Percentiles rank a stretch among this genome's conserved stretches.
These are phyloP conservation scores for Ormyrus labotus DNA, from an alignment of 2,888 invertebrate genomes.

Conservation along the genomic window DNA sequence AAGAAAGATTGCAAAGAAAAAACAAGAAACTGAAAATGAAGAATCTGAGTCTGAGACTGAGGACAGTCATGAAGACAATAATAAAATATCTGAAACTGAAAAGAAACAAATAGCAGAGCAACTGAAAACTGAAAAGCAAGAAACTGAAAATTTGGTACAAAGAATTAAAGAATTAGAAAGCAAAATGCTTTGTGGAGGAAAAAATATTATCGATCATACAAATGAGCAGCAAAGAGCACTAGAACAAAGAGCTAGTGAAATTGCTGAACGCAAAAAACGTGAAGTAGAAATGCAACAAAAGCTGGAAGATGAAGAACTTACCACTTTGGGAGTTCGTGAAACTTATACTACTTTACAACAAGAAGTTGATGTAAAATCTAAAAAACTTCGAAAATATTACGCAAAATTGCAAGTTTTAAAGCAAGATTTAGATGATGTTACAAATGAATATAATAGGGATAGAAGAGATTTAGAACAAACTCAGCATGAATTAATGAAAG, in stretches of 20 bases:
- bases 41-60: constrained; percentile 72
- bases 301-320: constrained; percentile 95
- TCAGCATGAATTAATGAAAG: constrained; percentile 93
- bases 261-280: constrained; percentile 89
- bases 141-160: constrained; percentile 85
- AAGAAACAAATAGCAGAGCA: constrained; percentile 78
- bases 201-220: constrained; percentile 96
- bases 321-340: constrained; percentile 91
- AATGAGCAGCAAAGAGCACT: constrained; percentile 94
- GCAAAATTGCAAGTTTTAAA: constrained; percentile 86
- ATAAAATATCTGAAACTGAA: constrained; percentile 74
- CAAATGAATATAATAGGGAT: constrained; percentile 93
- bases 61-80: constrained; percentile 75
- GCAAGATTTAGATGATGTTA: constrained; percentile 88
- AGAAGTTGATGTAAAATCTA: constrained; percentile 97
- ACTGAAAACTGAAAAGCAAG: constrained; percentile 83
- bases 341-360: constrained; percentile 95
- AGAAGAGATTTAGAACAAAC: constrained; percentile 93
- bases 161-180: constrained; percentile 93
- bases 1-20: constrained; percentile 77
- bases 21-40: constrained; percentile 73
- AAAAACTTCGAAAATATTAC: constrained; percentile 93
- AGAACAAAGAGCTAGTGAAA: constrained; percentile 89
- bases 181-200: constrained; percentile 94
- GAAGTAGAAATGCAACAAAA: constrained; percentile 96